Conservation (phyloP, 2,113 vertebrate genomes). For the Dromiciops gliroides region DNA sequence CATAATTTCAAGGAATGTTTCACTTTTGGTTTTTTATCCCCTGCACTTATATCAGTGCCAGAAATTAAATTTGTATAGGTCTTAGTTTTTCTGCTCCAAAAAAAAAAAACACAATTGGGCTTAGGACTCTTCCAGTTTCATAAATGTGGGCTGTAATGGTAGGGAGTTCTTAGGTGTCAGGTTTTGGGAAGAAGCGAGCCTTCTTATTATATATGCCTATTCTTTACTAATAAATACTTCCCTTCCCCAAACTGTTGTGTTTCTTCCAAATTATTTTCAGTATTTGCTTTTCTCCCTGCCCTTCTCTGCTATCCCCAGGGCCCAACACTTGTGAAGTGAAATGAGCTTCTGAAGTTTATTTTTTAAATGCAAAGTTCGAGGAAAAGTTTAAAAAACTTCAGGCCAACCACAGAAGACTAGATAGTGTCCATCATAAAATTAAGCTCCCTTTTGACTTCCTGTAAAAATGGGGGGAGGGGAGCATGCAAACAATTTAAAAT, state of each 20-base stretch:
- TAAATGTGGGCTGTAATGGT: background rate
- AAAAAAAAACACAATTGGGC: background rate
- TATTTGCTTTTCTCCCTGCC: background rate
- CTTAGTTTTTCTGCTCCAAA: background rate
- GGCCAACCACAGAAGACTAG: background rate
- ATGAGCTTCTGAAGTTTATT: background rate
- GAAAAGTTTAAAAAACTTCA: background rate
- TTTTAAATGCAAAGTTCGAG: background rate
- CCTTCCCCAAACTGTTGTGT: background rate
- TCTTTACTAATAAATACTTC: background rate
- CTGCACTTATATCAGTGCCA: background rate
- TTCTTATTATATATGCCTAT: background rate
- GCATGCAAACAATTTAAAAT: background rate
- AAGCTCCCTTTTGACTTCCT: background rate
- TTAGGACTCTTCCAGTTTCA: background rate
- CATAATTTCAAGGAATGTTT: background rate
- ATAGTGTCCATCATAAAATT: background rate
- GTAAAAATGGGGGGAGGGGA: background rate
- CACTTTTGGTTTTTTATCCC: background rate
- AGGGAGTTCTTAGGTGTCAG: background rate
- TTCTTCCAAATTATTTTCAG: background rate
- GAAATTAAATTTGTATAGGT: background rate
- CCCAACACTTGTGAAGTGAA: background rate
- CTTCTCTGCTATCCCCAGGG: background rate
- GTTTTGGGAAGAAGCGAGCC: background rate